Evolutionary conservation across 1,140 invertebrate genomes (phyloP).

Genomic region (Saccostrea cuccullata): DNA sequence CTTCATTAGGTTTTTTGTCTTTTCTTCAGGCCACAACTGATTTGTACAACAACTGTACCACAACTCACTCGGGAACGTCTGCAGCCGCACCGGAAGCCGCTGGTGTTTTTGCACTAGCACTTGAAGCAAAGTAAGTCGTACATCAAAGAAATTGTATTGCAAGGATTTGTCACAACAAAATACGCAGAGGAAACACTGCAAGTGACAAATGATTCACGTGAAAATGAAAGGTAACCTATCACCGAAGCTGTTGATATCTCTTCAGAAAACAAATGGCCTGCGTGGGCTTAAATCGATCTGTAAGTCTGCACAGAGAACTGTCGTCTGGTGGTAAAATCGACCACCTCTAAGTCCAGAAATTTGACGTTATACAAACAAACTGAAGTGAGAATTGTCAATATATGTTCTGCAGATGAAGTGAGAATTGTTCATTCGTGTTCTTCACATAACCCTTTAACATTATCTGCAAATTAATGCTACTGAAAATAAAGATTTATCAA

Average conservation of each 20-base stretch:
- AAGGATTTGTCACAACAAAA: neutral
- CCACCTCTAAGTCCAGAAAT: neutral
- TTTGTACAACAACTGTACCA: conserved; percentile 99
- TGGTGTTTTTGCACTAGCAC: conserved; percentile 96
- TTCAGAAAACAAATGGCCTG: neutral
- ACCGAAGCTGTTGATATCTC: neutral
- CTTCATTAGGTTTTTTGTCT: neutral
- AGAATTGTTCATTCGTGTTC: neutral
- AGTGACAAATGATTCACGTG: conserved; percentile 3
- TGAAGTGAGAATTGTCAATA: neutral
- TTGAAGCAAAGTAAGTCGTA: conserved; percentile 96
- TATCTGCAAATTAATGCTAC: neutral
- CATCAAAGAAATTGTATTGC: neutral
- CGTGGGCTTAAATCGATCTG: conserved; percentile 24
- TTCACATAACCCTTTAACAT: neutral
- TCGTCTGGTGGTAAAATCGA: neutral
- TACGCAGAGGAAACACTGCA: neutral
- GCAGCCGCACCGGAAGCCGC: conserved; percentile 99
- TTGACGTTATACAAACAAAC: neutral
- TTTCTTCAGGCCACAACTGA: conserved; percentile 94
- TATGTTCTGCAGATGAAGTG: conserved; percentile 20
- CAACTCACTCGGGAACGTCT: conserved; percentile 99
- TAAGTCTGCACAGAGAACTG: neutral
- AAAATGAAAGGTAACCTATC: conserved; percentile 19
- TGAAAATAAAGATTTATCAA: too few relatives aligned